phyloP scores from a whole-genome alignment of 2,888 invertebrate genomes.

The Acleris literana region DNA sequence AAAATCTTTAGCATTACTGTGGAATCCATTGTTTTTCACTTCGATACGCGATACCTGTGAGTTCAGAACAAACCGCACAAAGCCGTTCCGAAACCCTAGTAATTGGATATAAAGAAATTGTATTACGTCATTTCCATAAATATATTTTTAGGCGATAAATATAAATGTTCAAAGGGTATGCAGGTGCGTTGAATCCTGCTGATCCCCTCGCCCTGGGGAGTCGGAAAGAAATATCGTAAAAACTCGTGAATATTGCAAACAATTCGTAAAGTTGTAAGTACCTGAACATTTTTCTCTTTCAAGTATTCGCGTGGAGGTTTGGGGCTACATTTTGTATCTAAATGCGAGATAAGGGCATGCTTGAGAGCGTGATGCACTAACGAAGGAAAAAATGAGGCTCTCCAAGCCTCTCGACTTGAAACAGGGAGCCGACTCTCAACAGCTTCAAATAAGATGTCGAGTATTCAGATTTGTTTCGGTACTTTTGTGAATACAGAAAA shows the following conservation, averaged over 20 bases:
- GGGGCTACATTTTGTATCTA: conserved; percentile 49
- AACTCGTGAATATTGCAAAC: conserved; percentile 68
- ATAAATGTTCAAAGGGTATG: conserved; percentile 63
- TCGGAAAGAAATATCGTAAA: conserved; percentile 69
- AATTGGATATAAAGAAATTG: conserved; percentile 26
- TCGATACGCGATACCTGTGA: neutral
- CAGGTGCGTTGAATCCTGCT: conserved; percentile 68
- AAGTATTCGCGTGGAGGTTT: conserved; percentile 47
- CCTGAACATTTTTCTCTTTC: conserved; percentile 60
- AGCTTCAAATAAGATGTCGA: conserved; percentile 21
- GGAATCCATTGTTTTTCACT: neutral
- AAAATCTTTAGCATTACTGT: neutral
- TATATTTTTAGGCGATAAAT: conserved; percentile 57
- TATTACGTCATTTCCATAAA: conserved; percentile 40
- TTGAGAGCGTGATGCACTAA: conserved; percentile 45
- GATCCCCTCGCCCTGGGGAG: conserved; percentile 58
- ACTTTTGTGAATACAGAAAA: neutral
- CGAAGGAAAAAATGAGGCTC: conserved; percentile 57
- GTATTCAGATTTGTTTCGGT: conserved; percentile 11
- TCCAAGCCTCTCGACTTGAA: conserved; percentile 36
- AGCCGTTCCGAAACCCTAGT: conserved; percentile 9
- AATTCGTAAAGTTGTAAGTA: conserved; percentile 64
- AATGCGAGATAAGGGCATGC: conserved; percentile 43
- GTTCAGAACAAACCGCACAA: conserved; percentile 12
- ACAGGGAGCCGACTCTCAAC: conserved; percentile 24